Evolutionary conservation across 2,888 invertebrate genomes (phyloP).

Genomic region (Eristalis intricaria): DNA sequence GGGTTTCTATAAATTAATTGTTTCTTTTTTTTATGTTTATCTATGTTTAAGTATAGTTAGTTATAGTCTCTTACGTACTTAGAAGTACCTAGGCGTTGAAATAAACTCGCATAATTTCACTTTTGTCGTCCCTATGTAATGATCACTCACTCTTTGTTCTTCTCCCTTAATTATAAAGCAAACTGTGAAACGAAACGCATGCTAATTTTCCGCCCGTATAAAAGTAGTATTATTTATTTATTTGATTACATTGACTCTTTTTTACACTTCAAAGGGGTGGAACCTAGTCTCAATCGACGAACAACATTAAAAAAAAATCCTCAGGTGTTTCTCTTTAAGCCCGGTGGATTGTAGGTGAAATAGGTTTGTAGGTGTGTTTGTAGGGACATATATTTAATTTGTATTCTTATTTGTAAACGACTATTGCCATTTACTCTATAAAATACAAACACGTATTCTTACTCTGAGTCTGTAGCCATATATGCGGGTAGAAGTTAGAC

Average conservation of each 20-base stretch:
- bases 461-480: constrained; percentile 6
- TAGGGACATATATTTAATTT: background rate
- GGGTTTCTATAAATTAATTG: too few species aligned
- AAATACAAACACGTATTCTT: constrained; percentile 29
- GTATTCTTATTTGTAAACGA: background rate
- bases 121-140: background rate
- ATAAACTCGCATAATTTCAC: background rate
- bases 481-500: constrained; percentile 60
- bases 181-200: constrained; percentile 60
- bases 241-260: constrained; percentile 68
- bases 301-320: constrained; percentile 33
- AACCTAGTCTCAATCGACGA: constrained; percentile 45
- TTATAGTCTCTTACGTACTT: too few species aligned
- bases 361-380: background rate
- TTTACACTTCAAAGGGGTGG: constrained; percentile 53
- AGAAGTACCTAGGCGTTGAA: background rate
- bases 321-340: constrained; percentile 57
- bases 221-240: constrained; percentile 59
- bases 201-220: constrained; percentile 69
- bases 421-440: background rate
- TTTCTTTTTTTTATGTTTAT: too few species aligned
- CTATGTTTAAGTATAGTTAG: too few species aligned
- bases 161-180: constrained; percentile 41
- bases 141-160: constrained; percentile 1
- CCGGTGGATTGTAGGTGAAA: background rate